phyloP scores from a whole-genome alignment of 2,888 invertebrate genomes.

The Plusia festucae region DNA sequence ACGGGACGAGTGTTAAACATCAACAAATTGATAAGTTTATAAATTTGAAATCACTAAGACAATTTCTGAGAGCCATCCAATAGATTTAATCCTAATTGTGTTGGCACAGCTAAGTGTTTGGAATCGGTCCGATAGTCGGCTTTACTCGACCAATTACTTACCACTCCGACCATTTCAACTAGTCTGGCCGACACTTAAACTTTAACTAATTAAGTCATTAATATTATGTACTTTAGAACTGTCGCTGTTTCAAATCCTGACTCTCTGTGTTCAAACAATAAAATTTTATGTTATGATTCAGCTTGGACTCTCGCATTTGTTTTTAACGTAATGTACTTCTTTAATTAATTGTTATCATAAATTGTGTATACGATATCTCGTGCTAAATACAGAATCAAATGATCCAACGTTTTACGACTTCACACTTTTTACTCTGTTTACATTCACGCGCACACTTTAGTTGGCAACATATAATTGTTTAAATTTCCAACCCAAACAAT shows the following conservation, averaged over 20 bases:
- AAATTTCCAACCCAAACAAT: slow-evolving; percentile 52
- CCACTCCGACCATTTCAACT: slow-evolving; percentile 63
- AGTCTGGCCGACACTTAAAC: slow-evolving; percentile 77
- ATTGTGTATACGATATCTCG: slow-evolving; percentile 14
- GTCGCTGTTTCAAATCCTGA: slow-evolving; percentile 39
- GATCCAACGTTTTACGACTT: slow-evolving; percentile 42
- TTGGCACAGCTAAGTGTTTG: slow-evolving; percentile 62
- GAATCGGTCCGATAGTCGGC: slow-evolving; percentile 67
- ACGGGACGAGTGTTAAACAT: slow-evolving; percentile 11
- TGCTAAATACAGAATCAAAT: slow-evolving; percentile 42
- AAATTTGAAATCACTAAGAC: slow-evolving; percentile 48
- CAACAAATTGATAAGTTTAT: slow-evolving; percentile 33
- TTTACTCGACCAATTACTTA: slow-evolving; percentile 80
- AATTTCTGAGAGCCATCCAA: slow-evolving; percentile 31
- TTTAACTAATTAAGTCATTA: slow-evolving; percentile 83
- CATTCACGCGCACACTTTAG: slow-evolving; percentile 36
- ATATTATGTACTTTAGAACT: slow-evolving; percentile 76
- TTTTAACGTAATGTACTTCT: slow-evolving; percentile 21
- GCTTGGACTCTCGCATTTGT: slow-evolving; percentile 30
- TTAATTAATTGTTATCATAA: slow-evolving; percentile 23
- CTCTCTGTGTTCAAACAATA: slow-evolving; percentile 46
- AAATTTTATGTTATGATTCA: slow-evolving; percentile 43
- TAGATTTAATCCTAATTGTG: slow-evolving; percentile 53
- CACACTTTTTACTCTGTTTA: slow-evolving; percentile 28
- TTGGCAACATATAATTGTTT: slow-evolving; percentile 51